A percentile compares a stretch with the other conserved stretches of the same genome.
Evolutionary conservation across 2,113 vertebrate species (phyloP).

Genomic region (Oryzias curvinotus): DNA sequence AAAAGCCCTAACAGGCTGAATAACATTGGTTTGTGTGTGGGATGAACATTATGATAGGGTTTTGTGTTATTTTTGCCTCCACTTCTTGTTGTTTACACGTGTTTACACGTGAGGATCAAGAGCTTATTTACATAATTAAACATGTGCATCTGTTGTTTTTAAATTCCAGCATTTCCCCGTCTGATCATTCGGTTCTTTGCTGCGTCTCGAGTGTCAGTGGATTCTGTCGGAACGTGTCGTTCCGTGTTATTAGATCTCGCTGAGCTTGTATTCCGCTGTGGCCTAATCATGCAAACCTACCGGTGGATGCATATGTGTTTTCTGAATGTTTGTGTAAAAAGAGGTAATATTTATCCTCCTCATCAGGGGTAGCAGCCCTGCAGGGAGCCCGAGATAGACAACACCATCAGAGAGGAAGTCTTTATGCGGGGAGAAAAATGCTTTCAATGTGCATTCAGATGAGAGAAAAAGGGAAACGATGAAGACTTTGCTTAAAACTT

Average conservation of each 20-base stretch:
- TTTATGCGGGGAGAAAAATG: constrained; percentile 47
- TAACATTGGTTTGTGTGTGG: constrained; percentile 2
- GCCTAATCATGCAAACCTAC: neutral
- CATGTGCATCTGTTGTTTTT: constrained; percentile 38
- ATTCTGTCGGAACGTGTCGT: constrained; percentile 7
- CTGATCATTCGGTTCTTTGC: constrained; percentile 10
- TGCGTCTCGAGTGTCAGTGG: constrained; percentile 11
- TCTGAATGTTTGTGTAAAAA: constrained; percentile 26
- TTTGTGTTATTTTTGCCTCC: constrained; percentile 13
- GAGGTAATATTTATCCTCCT: constrained; percentile 35
- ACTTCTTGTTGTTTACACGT: constrained; percentile 14
- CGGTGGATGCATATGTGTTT: constrained; percentile 4
- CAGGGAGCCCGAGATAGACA: constrained; percentile 22
- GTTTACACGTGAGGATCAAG: constrained; percentile 26
- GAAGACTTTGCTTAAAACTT: too few species aligned
- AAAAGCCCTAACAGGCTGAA: constrained; percentile 33
- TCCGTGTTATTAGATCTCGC: neutral
- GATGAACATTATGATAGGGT: constrained; percentile 5
- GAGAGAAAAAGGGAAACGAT: too few species aligned
- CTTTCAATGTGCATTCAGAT: too few species aligned
- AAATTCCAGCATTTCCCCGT: constrained; percentile 11
- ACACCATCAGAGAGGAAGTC: constrained; percentile 40
- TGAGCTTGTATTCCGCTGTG: neutral
- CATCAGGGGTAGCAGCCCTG: constrained; percentile 23
- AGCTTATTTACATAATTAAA: constrained; percentile 56